phyloP scores from a whole-genome alignment of 2,888 invertebrate genomes.

The Stenodera caucasica region DNA sequence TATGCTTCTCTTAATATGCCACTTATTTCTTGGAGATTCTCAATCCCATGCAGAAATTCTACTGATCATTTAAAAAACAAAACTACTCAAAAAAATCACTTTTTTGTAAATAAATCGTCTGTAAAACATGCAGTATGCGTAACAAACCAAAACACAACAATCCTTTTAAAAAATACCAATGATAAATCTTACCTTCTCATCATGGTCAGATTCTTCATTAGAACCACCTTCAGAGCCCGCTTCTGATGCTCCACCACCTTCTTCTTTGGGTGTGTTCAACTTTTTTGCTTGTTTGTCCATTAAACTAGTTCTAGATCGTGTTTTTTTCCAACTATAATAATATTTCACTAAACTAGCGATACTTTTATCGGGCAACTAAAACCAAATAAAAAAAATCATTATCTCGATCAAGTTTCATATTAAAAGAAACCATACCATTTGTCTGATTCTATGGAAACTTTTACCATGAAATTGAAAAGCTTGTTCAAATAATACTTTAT shows the following conservation, averaged over 20 bases:
- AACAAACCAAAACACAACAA: constrained; percentile 7
- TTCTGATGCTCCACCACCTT: constrained; percentile 69
- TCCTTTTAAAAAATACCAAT: not conserved
- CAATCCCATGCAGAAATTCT: not conserved
- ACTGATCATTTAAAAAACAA: not conserved
- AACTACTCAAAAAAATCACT: constrained; percentile 17
- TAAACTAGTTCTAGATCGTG: constrained; percentile 84
- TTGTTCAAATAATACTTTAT: constrained; percentile 97
- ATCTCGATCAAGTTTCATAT: not conserved
- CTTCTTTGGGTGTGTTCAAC: constrained; percentile 69
- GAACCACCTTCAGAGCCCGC: constrained; percentile 82
- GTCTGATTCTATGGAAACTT: constrained; percentile 94
- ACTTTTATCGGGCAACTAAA: constrained; percentile 92
- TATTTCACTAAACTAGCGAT: constrained; percentile 95
- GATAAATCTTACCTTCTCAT: constrained; percentile 75
- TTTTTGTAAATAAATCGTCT: not conserved
- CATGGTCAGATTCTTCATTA: constrained; percentile 85
- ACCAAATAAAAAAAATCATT: not conserved
- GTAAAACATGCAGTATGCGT: not conserved
- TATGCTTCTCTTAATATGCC: too few relatives aligned
- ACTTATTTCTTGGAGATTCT: not conserved
- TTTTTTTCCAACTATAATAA: constrained; percentile 99
- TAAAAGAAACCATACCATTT: constrained; percentile 74
- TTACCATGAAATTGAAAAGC: constrained; percentile 98
- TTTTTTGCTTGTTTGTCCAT: constrained; percentile 86